Evolutionary conservation across 2,113 vertebrate genomes (phyloP).

Genomic region (Vireo altiloquus): DNA sequence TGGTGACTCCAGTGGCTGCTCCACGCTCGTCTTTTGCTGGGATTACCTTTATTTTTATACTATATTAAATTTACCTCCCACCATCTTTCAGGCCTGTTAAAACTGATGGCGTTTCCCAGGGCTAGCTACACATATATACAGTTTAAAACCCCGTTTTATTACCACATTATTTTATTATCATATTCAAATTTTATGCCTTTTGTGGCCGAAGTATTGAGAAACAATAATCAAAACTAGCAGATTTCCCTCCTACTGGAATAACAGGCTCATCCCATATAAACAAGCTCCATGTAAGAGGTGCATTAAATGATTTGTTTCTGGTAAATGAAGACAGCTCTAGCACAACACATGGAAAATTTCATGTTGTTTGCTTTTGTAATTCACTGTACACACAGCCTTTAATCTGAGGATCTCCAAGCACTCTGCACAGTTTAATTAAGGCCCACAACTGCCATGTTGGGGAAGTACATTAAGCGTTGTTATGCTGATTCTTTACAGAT

Average conservation of each 20-base stretch:
- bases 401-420: slow-evolving; percentile 8
- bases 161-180: not conserved
- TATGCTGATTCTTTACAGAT: slow-evolving; percentile 51
- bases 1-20: not conserved
- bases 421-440: slow-evolving; percentile 42
- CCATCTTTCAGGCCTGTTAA: not conserved
- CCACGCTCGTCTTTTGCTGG: not conserved
- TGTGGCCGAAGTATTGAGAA: not conserved
- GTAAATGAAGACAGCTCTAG: slow-evolving; percentile 34
- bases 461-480: slow-evolving; percentile 22
- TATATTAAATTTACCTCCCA: slow-evolving; percentile 37
- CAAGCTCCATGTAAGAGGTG: not conserved
- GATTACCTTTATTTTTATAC: slow-evolving; percentile 36
- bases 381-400: slow-evolving; percentile 34
- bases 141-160: not conserved
- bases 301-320: slow-evolving; percentile 30
- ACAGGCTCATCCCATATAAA: slow-evolving; percentile 10
- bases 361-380: slow-evolving; percentile 56
- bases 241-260: slow-evolving; percentile 10
- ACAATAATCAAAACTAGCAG: not conserved
- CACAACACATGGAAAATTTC: slow-evolving; percentile 40
- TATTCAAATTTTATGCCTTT: not conserved
- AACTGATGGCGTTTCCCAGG: not conserved
- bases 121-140: not conserved
- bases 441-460: slow-evolving; percentile 28